Evolutionary conservation across 2,113 vertebrate genomes (phyloP), one percentile per base, ranked within the genome.

Genomic region (Hypomesus transpacificus): DNA sequence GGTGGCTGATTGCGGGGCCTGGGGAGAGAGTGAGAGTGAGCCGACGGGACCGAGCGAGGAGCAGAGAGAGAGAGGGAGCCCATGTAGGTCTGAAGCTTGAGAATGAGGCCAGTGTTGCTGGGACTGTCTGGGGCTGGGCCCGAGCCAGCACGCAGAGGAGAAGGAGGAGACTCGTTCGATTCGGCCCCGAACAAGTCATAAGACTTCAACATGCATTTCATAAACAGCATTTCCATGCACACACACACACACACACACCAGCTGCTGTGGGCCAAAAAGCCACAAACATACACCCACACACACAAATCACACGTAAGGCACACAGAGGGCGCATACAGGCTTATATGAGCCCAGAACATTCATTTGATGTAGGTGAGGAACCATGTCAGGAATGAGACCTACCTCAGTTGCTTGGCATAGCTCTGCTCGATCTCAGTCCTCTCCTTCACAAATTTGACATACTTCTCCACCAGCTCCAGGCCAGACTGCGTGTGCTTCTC

Each of bases 391-490:
- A 75, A 24, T 18, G 46, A 73, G 70, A 61, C 86, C 78, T 84
- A 90, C 90, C 90, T 89, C 84, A 91, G 83, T 76, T 91, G 95
- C 80, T 96, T 96, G 65, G 95, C 95, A 13, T 96, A 96, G 70
- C 89, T 89, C 76, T 94, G 94, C 70, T 96, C 95, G 13, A 96
- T 93, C 82, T 96, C 95, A 0, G 93, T 94, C 69, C 95, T 90
- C 80, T 96, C 95, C 85, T 94, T 95, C 56, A 95, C 95, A 83
- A 96, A 96, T 84, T 96, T 96, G 64, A 95, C 93, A 18, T 95
- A 96, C 87, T 92, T 94, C 80, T 96, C 95, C 86, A 95, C 87
- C 86, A 96, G 90, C 68, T 96, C 95, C 87, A 95, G 87, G 4
- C 95, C 95, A 74, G 94, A 95, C 81, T 94, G 95, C 0, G 95